phyloP scores from a whole-genome alignment of 2,888 invertebrate species.

The Hyposoter didymator region DNA sequence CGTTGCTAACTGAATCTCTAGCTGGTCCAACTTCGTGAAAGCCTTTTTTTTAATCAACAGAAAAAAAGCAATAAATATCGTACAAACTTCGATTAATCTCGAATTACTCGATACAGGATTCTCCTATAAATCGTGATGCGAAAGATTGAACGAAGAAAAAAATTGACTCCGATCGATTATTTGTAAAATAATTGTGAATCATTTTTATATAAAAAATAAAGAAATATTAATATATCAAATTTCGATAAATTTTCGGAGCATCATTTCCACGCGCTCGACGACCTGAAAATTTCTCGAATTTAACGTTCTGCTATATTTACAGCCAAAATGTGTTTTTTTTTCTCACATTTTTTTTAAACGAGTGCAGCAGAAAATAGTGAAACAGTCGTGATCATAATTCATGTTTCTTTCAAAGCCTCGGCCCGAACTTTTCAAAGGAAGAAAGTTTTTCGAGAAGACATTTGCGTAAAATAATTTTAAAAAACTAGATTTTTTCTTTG shows the following conservation, averaged over 20 bases:
- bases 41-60: constrained; percentile 85
- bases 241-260: neutral
- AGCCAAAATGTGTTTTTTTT: too few species aligned
- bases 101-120: neutral
- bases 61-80: neutral
- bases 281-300: too few species aligned
- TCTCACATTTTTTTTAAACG: constrained; percentile 18
- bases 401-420: constrained; percentile 17
- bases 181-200: neutral
- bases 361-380: constrained; percentile 13
- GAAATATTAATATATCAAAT: neutral
- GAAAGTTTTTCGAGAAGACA: constrained; percentile 26
- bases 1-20: constrained; percentile 90
- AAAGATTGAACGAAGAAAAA: neutral
- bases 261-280: too few species aligned
- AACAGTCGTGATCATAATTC: constrained; percentile 29
- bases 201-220: neutral
- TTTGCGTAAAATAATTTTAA: constrained; percentile 9
- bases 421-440: constrained; percentile 30
- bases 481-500: too few species aligned
- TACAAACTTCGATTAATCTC: neutral
- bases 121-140: neutral
- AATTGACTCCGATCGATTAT: neutral
- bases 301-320: too few species aligned
- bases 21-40: constrained; percentile 89